Percentiles rank a stretch among this genome's conserved stretches.
phyloP scores from a whole-genome alignment of 1,140 invertebrate genomes.

The Eueides isabella region DNA sequence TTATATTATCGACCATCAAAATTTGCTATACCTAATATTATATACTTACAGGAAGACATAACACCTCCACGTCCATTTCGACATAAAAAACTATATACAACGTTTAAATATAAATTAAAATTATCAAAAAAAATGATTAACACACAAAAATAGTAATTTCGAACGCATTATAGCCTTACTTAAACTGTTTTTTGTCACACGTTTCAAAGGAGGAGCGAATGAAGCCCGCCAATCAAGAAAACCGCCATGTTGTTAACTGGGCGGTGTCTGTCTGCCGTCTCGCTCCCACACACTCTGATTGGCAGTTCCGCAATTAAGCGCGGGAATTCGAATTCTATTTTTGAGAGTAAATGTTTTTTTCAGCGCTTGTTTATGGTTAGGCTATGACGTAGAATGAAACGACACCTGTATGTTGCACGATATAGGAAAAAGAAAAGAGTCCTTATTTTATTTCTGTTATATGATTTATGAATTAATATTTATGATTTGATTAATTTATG shows the following conservation, averaged over 20 bases:
- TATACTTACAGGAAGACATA: neutral
- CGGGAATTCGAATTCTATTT: constrained; percentile 81
- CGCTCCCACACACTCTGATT: constrained; percentile 59
- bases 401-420: constrained; percentile 55
- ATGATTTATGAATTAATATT: constrained; percentile 7
- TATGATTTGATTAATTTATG: neutral
- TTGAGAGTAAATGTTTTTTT: constrained; percentile 80
- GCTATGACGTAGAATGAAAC: constrained; percentile 52
- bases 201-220: constrained; percentile 19
- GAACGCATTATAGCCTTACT: constrained; percentile 4
- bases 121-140: constrained; percentile 5
- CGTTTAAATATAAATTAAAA: constrained; percentile 8
- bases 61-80: neutral
- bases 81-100: constrained; percentile 4
- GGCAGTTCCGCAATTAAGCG: constrained; percentile 78
- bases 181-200: constrained; percentile 22
- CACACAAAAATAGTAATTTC: constrained; percentile 9
- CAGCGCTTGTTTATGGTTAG: constrained; percentile 68
- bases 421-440: neutral
- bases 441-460: neutral
- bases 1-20: neutral
- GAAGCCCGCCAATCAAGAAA: constrained; percentile 75
- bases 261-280: constrained; percentile 58
- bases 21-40: neutral
- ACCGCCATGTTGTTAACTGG: constrained; percentile 78